These are phyloP conservation scores for Ditula angustiorana DNA, from an alignment of 2,888 invertebrate genomes.

Conservation along the genomic window DNA sequence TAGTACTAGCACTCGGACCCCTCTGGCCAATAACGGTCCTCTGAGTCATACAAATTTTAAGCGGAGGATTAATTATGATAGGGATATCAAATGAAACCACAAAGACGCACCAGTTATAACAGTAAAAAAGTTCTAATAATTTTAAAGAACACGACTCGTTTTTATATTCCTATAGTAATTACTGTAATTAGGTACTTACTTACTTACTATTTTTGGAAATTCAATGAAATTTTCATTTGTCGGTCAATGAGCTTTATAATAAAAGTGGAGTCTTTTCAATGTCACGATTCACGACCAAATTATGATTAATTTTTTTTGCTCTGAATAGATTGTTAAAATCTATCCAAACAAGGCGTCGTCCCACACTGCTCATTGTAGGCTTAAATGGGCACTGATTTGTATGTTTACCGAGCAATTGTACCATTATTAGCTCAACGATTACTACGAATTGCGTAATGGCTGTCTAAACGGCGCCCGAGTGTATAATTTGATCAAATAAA, in stretches of 20 bases:
- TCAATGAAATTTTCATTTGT: not conserved
- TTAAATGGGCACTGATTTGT: slow-evolving; percentile 64
- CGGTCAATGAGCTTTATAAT: slow-evolving; percentile 9
- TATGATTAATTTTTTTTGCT: slow-evolving; percentile 28
- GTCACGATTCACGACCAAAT: slow-evolving; percentile 21
- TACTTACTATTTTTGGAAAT: too few relatives aligned
- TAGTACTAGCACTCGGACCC: too few relatives aligned
- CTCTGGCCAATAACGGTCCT: too few relatives aligned
- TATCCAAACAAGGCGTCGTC: slow-evolving; percentile 33
- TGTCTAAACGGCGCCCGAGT: slow-evolving; percentile 58
- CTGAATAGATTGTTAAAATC: slow-evolving; percentile 20
- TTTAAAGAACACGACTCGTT: too few relatives aligned
- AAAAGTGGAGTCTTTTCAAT: slow-evolving; percentile 8
- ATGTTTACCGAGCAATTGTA: slow-evolving; percentile 63
- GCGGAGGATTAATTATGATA: too few relatives aligned
- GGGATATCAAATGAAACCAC: too few relatives aligned
- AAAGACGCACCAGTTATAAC: too few relatives aligned
- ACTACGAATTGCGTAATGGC: slow-evolving; percentile 60
- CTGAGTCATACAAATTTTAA: too few relatives aligned
- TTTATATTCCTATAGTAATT: too few relatives aligned
- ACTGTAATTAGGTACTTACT: too few relatives aligned
- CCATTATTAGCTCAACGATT: slow-evolving; percentile 70
- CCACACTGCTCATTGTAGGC: slow-evolving; percentile 48
- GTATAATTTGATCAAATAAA: slow-evolving; percentile 72
- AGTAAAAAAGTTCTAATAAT: too few relatives aligned